phyloP scores from a whole-genome alignment of 37 sponge, comb jelly and placozoan genomes.

The Ianthella basta region DNA sequence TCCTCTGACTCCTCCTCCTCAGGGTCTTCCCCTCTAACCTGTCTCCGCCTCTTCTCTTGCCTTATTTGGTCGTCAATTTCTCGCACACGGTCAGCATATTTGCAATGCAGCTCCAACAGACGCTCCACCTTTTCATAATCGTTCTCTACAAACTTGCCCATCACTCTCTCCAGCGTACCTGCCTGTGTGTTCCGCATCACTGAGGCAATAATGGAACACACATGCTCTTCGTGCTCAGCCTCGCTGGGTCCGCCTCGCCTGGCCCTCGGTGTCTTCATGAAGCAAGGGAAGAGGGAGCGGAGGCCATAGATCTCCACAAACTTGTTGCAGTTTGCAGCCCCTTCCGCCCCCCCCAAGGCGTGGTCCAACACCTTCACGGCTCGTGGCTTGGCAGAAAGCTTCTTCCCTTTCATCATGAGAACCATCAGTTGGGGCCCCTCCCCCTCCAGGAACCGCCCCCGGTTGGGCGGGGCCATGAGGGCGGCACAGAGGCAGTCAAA shows the following conservation, averaged over 20 bases:
- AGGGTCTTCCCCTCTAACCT: conserved; percentile 21
- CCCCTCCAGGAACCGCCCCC: conserved; percentile 90
- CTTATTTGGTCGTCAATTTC: conserved; percentile 43
- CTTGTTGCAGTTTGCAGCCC: conserved; percentile 86
- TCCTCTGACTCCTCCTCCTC: conserved; percentile 70
- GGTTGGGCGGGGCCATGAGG: conserved; percentile 82
- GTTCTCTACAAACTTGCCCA: conserved; percentile 93
- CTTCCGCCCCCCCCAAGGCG: conserved; percentile 83
- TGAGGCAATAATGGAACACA: conserved; percentile 86
- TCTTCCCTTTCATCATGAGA: conserved; percentile 95
- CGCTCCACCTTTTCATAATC: conserved; percentile 95
- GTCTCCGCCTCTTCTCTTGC: conserved; percentile 29
- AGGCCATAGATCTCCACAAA: conserved; percentile 96
- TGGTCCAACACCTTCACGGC: conserved; percentile 96
- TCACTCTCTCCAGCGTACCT: conserved; percentile 54
- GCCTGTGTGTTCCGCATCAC: conserved; percentile 75
- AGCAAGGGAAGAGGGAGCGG: conserved; percentile 88
- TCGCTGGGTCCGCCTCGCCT: conserved; percentile 64
- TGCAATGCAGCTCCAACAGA: conserved; percentile 90
- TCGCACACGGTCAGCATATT: conserved; percentile 68
- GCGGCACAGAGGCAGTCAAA: conserved; percentile 96
- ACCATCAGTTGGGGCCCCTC: conserved; percentile 99
- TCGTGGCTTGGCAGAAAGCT: conserved; percentile 62
- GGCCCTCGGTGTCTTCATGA: conserved; percentile 90
- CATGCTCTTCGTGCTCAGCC: conserved; percentile 91